Conservation (phyloP, 2,113 vertebrate genomes). For the Scomber scombrus region DNA sequence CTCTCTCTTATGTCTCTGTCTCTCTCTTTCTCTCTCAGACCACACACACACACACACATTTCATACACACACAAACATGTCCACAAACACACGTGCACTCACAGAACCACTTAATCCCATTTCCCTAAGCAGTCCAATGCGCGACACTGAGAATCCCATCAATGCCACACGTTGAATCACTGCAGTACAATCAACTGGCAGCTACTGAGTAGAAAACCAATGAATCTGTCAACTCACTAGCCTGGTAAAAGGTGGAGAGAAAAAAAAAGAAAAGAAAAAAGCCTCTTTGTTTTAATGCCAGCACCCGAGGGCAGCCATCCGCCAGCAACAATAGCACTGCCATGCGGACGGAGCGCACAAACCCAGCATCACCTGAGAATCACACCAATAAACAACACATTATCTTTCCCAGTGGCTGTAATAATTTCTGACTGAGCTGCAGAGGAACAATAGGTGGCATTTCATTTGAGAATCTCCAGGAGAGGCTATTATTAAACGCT, state of each 20-base stretch:
- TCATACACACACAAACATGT: constrained; percentile 3
- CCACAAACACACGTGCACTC: constrained; percentile 33
- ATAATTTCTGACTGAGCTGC: constrained; percentile 35
- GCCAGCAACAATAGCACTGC: constrained; percentile 54
- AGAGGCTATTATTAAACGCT: constrained; percentile 26
- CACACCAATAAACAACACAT: constrained; percentile 38
- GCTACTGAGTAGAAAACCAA: constrained; percentile 70
- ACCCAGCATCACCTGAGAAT: constrained; percentile 58
- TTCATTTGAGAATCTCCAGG: constrained; percentile 41
- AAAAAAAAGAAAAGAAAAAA: constrained; percentile 1
- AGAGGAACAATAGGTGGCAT: constrained; percentile 48
- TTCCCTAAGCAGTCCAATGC: constrained; percentile 73
- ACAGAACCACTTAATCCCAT: constrained; percentile 71
- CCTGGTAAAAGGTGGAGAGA: constrained; percentile 7
- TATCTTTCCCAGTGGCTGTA: constrained; percentile 43
- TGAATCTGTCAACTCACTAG: constrained; percentile 68
- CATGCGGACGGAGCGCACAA: constrained; percentile 25
- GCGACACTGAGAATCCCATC: constrained; percentile 73
- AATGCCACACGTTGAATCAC: constrained; percentile 77
- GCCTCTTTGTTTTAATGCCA: constrained; percentile 63
- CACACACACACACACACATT: constrained; percentile 47
- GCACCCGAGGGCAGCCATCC: constrained; percentile 49
- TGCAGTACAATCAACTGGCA: constrained; percentile 77
- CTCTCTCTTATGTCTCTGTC: constrained; percentile 6
- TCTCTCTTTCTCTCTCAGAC: constrained; percentile 24